phyloP scores from a whole-genome alignment of 2,888 invertebrate genomes.

The Drosophila kuntzei region DNA sequence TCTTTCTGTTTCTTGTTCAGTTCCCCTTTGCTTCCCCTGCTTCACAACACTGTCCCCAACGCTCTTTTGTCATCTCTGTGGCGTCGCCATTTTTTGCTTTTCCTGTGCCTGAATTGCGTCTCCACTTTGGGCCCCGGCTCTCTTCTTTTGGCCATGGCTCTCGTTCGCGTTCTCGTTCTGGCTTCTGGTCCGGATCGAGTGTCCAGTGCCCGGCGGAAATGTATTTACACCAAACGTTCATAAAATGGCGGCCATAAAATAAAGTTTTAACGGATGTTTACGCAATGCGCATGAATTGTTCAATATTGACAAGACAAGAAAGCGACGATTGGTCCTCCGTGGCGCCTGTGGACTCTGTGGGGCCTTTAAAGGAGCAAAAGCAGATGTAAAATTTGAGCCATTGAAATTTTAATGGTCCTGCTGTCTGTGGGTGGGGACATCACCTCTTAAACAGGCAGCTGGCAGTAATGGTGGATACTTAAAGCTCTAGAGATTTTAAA shows the following conservation, averaged over 20 bases:
- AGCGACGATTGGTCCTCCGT: conserved; percentile 60
- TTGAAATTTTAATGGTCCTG: conserved; percentile 67
- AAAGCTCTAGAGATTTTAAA: conserved; percentile 27
- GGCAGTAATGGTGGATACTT: conserved; percentile 6
- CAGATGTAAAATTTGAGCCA: conserved; percentile 24
- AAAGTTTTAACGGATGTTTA: conserved; percentile 80
- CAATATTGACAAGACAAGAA: conserved; percentile 78
- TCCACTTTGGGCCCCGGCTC: conserved; percentile 25
- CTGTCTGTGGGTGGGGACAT: conserved; percentile 16
- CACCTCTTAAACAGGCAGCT: conserved; percentile 13
- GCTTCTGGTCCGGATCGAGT: conserved; percentile 41
- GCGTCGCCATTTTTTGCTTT: conserved; percentile 72
- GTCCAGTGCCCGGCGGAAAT: conserved; percentile 69
- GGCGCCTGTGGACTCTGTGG: neutral
- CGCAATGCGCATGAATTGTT: conserved; percentile 80
- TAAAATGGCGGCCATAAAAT: conserved; percentile 80
- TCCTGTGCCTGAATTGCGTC: conserved; percentile 59
- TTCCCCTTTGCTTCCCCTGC: neutral
- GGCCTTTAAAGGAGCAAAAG: neutral
- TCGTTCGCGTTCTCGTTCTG: conserved; percentile 17
- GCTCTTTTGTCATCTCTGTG: conserved; percentile 58
- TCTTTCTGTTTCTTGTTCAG: conserved; percentile 9
- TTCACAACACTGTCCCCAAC: conserved; percentile 11
- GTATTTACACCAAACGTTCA: conserved; percentile 78
- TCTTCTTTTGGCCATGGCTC: conserved; percentile 2